Conservation (phyloP, 2,888 invertebrate genomes). For the Diaperis boleti region DNA sequence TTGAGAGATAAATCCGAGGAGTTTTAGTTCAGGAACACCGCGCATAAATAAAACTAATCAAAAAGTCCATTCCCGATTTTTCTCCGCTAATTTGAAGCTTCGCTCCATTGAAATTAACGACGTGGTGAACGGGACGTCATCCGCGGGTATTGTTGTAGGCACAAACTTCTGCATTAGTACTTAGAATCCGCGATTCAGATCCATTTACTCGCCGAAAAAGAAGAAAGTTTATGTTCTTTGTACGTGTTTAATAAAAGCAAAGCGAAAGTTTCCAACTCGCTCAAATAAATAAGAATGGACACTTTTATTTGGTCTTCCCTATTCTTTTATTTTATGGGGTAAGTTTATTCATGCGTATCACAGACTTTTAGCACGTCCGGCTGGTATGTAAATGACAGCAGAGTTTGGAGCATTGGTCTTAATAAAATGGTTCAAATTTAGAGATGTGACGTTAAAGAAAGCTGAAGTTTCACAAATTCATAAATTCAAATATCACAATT, state of each 20-base stretch:
- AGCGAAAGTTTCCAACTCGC: conserved; percentile 40
- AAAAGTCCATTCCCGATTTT: too few species aligned
- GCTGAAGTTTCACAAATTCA: too few species aligned
- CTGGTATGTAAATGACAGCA: too few species aligned
- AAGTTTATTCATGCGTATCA: conserved; percentile 46
- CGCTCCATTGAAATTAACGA: conserved; percentile 32
- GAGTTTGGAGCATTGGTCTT: too few species aligned
- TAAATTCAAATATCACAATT: too few species aligned
- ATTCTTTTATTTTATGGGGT: conserved; percentile 44
- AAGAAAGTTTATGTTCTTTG: conserved; percentile 43
- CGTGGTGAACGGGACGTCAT: conserved; percentile 3
- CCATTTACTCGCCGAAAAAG: conserved; percentile 44
- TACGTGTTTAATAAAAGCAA: conserved; percentile 47
- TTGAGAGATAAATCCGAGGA: too few species aligned
- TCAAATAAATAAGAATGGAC: conserved; percentile 47
- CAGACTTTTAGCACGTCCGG: conserved; percentile 43
- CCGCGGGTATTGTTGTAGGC: conserved; percentile 21
- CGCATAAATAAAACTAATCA: too few species aligned
- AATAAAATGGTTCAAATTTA: too few species aligned
- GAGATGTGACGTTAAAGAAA: too few species aligned
- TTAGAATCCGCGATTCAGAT: conserved; percentile 37
- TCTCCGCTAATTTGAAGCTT: conserved; percentile 10
- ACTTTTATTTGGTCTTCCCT: conserved; percentile 42
- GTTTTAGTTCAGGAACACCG: too few species aligned
- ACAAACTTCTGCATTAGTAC: conserved; percentile 41